These are phyloP conservation scores for Eupithecia abbreviata DNA, from an alignment of 2,888 invertebrate species.

Conservation along the genomic window DNA sequence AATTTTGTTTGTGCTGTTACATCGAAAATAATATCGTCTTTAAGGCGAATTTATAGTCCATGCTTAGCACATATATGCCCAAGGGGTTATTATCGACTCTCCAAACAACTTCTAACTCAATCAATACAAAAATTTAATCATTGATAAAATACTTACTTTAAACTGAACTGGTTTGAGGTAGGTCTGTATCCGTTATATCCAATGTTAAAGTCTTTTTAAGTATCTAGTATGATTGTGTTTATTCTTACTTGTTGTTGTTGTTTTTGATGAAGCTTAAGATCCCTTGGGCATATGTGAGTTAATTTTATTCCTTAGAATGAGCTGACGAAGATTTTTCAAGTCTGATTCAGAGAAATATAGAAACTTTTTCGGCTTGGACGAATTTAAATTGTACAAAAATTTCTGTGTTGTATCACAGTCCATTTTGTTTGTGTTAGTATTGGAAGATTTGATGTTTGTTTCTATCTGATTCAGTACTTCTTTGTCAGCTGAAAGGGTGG, in stretches of 20 bases:
- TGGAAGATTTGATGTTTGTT: slow-evolving; percentile 47
- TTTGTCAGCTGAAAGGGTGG: slow-evolving; percentile 42
- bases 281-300: too few species aligned
- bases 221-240: too few species aligned
- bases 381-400: slow-evolving; percentile 60
- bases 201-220: too few species aligned
- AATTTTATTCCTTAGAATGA: slow-evolving; percentile 47
- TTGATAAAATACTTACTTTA: too few species aligned
- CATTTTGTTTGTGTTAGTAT: slow-evolving; percentile 50
- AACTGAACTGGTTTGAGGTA: too few species aligned
- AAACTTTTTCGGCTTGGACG: slow-evolving; percentile 52
- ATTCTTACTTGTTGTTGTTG: too few species aligned
- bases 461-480: slow-evolving; percentile 47
- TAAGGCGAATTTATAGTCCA: slow-evolving; percentile 34
- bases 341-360: slow-evolving; percentile 60
- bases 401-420: slow-evolving; percentile 65
- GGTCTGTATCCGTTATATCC: too few species aligned
- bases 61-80: slow-evolving; percentile 10
- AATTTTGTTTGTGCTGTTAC: slow-evolving; percentile 14
- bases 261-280: too few species aligned
- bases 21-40: not conserved
- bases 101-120: too few species aligned
- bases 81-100: too few species aligned
- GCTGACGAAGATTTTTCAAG: slow-evolving; percentile 57
- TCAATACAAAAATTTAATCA: too few species aligned